Conservation (phyloP, 53 echinoderm and acorn worm genomes). For the Actinopyga echinites region DNA sequence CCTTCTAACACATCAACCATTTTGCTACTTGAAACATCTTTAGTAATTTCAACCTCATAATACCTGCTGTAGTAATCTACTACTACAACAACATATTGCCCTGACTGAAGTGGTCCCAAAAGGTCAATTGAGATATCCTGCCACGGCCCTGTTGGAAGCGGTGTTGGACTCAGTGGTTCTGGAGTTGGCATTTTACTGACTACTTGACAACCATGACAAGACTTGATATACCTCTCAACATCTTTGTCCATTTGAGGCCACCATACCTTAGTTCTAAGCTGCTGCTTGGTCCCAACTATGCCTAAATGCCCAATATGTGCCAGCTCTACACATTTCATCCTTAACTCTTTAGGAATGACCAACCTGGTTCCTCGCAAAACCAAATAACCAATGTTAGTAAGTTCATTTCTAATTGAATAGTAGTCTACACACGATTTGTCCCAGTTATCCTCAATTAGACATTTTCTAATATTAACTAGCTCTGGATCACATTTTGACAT, state of each 20-base stretch:
- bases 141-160: constrained; percentile 40
- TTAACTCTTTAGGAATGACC: constrained; percentile 12
- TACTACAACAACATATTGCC: constrained; percentile 38
- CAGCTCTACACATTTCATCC: constrained; percentile 42
- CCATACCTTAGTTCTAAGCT: constrained; percentile 60
- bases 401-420: constrained; percentile 13
- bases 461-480: constrained; percentile 10
- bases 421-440: background rate
- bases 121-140: constrained; percentile 21
- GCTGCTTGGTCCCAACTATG: constrained; percentile 55
- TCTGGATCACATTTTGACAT: constrained; percentile 35
- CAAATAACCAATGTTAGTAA: constrained; percentile 18
- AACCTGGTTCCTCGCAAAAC: constrained; percentile 6
- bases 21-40: constrained; percentile 41
- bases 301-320: constrained; percentile 54
- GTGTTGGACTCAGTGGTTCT: background rate
- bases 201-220: constrained; percentile 47
- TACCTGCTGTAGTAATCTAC: constrained; percentile 53
- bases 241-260: constrained; percentile 61
- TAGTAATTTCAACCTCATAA: constrained; percentile 52
- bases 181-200: background rate
- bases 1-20: constrained; percentile 50
- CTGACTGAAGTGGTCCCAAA: constrained; percentile 34
- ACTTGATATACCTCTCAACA: constrained; percentile 42
- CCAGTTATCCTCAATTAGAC: background rate